These are phyloP conservation scores for Drosophila antonietae DNA, from an alignment of 2,888 invertebrate genomes.

Conservation along the genomic window DNA sequence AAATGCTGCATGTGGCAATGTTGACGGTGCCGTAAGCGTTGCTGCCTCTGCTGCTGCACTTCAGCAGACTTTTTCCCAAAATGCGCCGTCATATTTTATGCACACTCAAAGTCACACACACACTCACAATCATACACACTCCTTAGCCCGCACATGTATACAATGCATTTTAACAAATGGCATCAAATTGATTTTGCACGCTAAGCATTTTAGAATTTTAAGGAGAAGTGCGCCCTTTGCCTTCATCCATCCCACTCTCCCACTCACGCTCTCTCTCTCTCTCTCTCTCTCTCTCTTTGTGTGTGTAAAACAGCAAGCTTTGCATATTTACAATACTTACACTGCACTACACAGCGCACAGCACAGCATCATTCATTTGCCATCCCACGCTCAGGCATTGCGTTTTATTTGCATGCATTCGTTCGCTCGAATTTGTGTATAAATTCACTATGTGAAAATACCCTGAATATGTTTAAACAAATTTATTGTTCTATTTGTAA, in stretches of 20 bases:
- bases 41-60: conserved; percentile 37
- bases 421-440: neutral
- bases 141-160: conserved; percentile 6
- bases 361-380: conserved; percentile 16
- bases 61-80: conserved; percentile 48
- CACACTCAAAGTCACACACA: conserved; percentile 32
- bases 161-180: conserved; percentile 73
- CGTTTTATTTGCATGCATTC: neutral
- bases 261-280: neutral
- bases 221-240: conserved; percentile 31
- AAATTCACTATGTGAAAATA: conserved; percentile 9
- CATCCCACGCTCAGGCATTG: conserved; percentile 2
- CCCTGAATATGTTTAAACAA: neutral
- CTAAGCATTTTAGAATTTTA: conserved; percentile 65
- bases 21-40: conserved; percentile 28
- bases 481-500: neutral
- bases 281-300: neutral
- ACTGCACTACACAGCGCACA: conserved; percentile 10
- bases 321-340: conserved; percentile 56
- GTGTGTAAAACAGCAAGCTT: conserved; percentile 26
- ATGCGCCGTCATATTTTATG: conserved; percentile 62
- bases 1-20: conserved; percentile 47
- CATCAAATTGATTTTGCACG: conserved; percentile 76
- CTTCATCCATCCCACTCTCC: neutral
- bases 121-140: conserved; percentile 15